Conservation (phyloP, 2,113 vertebrate genomes). For the Hirundichthys speculiger region DNA sequence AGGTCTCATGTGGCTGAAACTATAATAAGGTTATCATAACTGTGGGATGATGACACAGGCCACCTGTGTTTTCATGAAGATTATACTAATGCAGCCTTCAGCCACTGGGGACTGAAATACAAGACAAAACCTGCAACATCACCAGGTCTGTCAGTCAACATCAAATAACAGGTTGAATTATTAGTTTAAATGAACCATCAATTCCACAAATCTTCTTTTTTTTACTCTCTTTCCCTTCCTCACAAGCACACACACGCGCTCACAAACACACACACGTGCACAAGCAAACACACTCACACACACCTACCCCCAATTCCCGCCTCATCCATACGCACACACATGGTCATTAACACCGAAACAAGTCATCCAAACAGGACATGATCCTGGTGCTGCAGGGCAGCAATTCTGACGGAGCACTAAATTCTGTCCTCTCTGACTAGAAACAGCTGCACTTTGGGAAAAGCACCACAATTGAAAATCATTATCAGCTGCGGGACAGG, state of each 20-base stretch:
- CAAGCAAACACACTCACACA: conserved; percentile 1
- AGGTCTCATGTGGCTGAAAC: conserved; percentile 50
- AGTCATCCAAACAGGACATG: conserved; percentile 73
- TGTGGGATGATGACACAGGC: conserved; percentile 60
- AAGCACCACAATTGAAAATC: conserved; percentile 71
- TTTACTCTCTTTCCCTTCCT: conserved; percentile 8
- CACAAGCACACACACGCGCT: conserved; percentile 1
- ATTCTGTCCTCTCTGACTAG: conserved; percentile 66
- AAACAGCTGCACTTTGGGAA: conserved; percentile 75
- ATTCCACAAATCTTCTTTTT: conserved; percentile 47
- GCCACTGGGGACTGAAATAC: conserved; percentile 45
- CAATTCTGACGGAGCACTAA: conserved; percentile 52
- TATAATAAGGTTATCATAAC: conserved; percentile 75
- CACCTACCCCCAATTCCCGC: too few species aligned
- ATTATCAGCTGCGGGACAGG: conserved; percentile 75
- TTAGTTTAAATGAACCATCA: conserved; percentile 68
- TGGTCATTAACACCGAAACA: conserved; percentile 61
- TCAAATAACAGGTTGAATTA: conserved; percentile 47
- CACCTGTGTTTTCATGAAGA: conserved; percentile 66
- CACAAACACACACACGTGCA: conserved; percentile 11
- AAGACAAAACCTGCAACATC: conserved; percentile 45
- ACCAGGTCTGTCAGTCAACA: conserved; percentile 37
- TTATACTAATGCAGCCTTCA: conserved; percentile 29
- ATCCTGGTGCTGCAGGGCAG: conserved; percentile 66
- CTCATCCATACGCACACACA: conserved; percentile 22